Conservation (phyloP, 2,888 invertebrate genomes). For the Drosophila trichaetosa region DNA sequence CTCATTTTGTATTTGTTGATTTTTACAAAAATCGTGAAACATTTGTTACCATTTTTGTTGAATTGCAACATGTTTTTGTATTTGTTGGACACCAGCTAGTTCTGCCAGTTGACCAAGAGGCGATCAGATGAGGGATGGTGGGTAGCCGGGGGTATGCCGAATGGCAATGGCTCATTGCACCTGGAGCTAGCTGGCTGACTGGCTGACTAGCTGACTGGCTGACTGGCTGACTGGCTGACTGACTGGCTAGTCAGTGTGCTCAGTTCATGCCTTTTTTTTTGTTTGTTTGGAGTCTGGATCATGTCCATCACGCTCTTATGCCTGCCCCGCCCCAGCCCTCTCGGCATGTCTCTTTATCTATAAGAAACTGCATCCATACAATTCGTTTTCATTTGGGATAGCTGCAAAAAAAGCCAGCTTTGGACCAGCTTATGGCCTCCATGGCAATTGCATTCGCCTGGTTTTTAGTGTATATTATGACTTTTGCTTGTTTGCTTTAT, state of each 20-base stretch:
- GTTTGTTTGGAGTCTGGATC: conserved; percentile 30
- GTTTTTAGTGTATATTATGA: conserved; percentile 65
- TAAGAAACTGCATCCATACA: conserved; percentile 34
- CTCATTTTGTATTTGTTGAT: conserved; percentile 16
- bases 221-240: background rate
- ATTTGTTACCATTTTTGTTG: conserved; percentile 51
- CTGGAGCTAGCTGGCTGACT: conserved; percentile 4
- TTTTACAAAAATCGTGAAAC: conserved; percentile 16
- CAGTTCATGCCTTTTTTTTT: conserved; percentile 16
- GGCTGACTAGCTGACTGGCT: conserved; percentile 19
- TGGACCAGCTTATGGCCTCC: conserved; percentile 16
- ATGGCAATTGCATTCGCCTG: conserved; percentile 53
- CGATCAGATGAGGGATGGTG: background rate
- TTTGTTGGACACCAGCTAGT: conserved; percentile 48
- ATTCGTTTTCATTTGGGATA: conserved; percentile 45
- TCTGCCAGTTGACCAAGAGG: conserved; percentile 52
- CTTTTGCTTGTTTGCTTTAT: conserved; percentile 70
- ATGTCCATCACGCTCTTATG: conserved; percentile 46
- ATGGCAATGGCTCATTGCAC: conserved; percentile 38
- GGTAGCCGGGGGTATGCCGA: background rate
- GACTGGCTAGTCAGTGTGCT: conserved; percentile 36
- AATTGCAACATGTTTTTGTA: conserved; percentile 58
- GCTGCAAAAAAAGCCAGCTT: conserved; percentile 14
- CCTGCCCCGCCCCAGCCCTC: background rate
- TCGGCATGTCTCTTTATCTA: background rate